Evolutionary conservation across 2,113 vertebrate species (phyloP), one percentile per base, ranked within the genome.

Genomic region (Ictidomys tridecemlineatus): DNA sequence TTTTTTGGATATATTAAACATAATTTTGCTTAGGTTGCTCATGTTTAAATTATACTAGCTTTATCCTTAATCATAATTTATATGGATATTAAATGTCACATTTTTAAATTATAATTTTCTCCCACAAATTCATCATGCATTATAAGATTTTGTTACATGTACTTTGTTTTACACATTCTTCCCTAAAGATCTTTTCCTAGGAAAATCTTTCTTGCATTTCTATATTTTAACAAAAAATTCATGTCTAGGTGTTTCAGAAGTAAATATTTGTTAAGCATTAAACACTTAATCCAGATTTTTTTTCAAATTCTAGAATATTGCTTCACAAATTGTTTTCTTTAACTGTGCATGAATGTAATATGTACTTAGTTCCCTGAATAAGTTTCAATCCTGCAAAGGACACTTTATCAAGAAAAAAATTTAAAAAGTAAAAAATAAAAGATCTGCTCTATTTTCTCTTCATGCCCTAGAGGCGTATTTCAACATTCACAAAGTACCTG

Each of bases 71-170:
- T 92, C 14, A 37, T 61, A 82, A 96, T 87, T 84, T 85, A 39
- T 92, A 98, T 98, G 91, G 96, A 97, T 98, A 97, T 97, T 97
- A 98, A 98, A 98, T 98, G 85, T 95, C 93, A 97, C 53, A 97
- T 96, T 98, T 98, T 98, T 97, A 79, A 93, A 98, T 98, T 98
- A 94, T 92, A 97, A 97, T 98, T 97, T 97, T 98, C 97, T 98
- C 89, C 77, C 97, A 97, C 72, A 98, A 98, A 98, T 97, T 96
- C 84, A 98, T 96, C 96, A 97, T 97, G 86, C 72, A 89, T 97
- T 98, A 96, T 91, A 97, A 97, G 95, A 98, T 97, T 98, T 96
- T 94, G 77, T 98, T 97, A 97, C 98, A 98, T 97, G 96, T 96
- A 90, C 48, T 97, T 89, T 92, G 63, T 61, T 94, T 95, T 97